Evolutionary conservation across 2,113 vertebrate genomes (phyloP).

Genomic region (Oreochromis aureus): DNA sequence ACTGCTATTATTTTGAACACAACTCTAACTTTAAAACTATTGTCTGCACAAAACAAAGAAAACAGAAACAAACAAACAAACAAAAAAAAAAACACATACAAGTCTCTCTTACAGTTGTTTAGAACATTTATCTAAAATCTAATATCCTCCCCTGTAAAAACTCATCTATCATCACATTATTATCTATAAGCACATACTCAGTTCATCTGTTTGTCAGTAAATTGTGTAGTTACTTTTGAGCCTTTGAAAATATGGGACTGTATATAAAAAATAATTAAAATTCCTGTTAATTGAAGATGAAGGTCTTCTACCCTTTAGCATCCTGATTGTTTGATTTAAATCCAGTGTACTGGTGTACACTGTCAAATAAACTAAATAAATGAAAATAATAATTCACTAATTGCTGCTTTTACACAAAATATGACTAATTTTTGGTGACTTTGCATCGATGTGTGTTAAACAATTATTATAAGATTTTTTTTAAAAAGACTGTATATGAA

Average conservation of each 20-base stretch:
- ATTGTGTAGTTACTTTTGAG: accelerated
- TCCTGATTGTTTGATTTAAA: background rate
- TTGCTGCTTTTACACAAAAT: background rate
- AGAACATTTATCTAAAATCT: no score
- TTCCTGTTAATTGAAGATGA: background rate
- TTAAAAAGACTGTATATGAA: background rate
- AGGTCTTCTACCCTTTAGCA: background rate
- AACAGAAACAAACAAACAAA: background rate
- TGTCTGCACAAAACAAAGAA: background rate
- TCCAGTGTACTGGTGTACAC: background rate
- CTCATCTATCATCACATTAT: no score
- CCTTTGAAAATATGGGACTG: accelerated
- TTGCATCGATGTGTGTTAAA: background rate
- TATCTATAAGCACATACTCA: background rate
- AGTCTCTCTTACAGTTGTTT: no score
- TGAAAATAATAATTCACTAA: accelerated
- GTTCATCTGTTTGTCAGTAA: accelerated
- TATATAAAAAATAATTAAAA: accelerated
- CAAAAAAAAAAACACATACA: background rate
- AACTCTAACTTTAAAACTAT: accelerated
- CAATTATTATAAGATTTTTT: background rate
- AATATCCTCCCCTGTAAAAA: no score
- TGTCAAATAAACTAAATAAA: accelerated
- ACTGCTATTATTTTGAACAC: background rate
- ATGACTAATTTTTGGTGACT: background rate